These are phyloP conservation scores for Beroe forskalii DNA, from an alignment of 37 sponge, comb jelly and placozoan genomes.

Conservation along the genomic window DNA sequence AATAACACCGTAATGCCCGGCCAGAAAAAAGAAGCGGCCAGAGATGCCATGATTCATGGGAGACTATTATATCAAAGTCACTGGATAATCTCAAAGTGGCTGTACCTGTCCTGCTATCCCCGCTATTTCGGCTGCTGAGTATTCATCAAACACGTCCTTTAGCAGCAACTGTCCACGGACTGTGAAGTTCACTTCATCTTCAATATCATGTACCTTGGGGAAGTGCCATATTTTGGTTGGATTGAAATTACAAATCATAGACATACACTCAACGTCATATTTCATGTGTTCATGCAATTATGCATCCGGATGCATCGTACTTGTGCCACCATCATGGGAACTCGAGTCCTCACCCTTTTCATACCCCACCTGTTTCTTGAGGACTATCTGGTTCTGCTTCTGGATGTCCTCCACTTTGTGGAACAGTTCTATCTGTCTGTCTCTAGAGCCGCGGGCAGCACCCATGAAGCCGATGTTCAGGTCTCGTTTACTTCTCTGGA, in stretches of 20 bases:
- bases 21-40: no score
- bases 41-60: no score
- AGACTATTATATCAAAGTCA: no score
- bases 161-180: background rate
- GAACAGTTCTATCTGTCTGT: constrained; percentile 35
- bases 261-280: no score
- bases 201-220: constrained; percentile 26
- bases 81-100: background rate
- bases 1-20: no score
- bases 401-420: background rate
- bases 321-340: no score
- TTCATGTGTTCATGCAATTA: no score
- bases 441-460: background rate
- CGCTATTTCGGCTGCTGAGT: constrained; percentile 18
- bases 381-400: background rate
- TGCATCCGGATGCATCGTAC: no score
- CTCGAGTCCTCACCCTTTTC: no score
- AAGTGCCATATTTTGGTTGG: no score
- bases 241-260: no score
- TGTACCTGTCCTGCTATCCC: constrained; percentile 24
- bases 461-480: constrained; percentile 63
- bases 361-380: constrained; percentile 35
- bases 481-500: constrained; percentile 50
- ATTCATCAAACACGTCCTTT: constrained; percentile 34
- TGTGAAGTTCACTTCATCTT: constrained; percentile 54